Evolutionary conservation across 2,888 invertebrate species (phyloP), one percentile per base, ranked within the genome.

Genomic region (Drosophila mimetica): DNA sequence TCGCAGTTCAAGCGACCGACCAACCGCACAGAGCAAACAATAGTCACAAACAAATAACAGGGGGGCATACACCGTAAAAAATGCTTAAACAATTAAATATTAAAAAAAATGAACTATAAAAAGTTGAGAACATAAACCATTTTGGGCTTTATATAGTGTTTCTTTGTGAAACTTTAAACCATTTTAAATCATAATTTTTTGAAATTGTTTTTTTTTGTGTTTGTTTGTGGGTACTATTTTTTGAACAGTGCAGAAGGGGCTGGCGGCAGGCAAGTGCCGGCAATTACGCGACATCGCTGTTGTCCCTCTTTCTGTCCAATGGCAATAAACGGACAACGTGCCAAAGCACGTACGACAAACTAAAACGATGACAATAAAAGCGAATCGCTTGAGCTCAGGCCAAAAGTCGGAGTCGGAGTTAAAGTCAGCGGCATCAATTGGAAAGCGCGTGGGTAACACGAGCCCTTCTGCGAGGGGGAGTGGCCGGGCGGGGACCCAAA

Each of bases 401-500:
- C 11, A 30, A 30, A 13, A 30, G 30, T 13, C 30, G 30, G 30
- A 60, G 44, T 22, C 22, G n/a, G 30, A 30, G 53, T 6, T 13
- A 8, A 20, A 60, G 59, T 20, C 61, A 47, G 55, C 47, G 57
- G 46, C 55, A 55, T 71, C 74, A 82, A 86, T 83, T 75, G 77
- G 65, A 75, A 72, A 72, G 81, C 86, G 83, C 77, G 78, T 88
- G 85, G 76, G 90, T 86, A 89, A 89, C 85, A 89, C 86, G 89
- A 89, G 84, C 74, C 78, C 32, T 36, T 34, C 28, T 20, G 60
- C 25, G 52, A 54, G 61, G 51, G 46, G 52, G 22, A 14, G 50
- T 6, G 28, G 16, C n/a, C 9, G 41, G 48, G 48, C 51, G 30
- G 57, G 52, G 60, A 61, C 55, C 53, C 59, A 42, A 57, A 73